These are phyloP conservation scores for Drosophila sulfurigaster DNA, from an alignment of 1,140 invertebrate genomes.

Conservation along the genomic window DNA sequence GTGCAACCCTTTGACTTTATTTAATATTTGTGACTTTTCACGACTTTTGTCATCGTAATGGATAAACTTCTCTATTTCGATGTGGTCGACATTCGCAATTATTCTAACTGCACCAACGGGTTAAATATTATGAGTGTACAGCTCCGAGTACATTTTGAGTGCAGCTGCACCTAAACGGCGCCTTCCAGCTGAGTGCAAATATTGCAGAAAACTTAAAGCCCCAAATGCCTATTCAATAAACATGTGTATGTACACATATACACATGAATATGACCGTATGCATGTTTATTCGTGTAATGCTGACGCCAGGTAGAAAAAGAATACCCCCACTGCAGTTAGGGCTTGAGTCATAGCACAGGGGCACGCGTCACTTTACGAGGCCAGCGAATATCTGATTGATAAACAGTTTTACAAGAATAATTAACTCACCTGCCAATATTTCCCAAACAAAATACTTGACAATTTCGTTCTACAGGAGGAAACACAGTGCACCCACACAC, in stretches of 20 bases:
- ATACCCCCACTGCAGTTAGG: not conserved
- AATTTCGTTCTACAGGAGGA: constrained; percentile 40
- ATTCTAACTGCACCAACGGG: constrained; percentile 1
- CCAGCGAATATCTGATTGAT: constrained; percentile 7
- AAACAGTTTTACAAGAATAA: constrained; percentile 10
- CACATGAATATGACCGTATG: not conserved
- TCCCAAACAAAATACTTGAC: constrained; percentile 20
- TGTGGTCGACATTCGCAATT: not conserved
- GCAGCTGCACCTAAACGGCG: constrained; percentile 49
- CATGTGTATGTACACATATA: constrained; percentile 21
- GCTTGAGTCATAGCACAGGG: constrained; percentile 20
- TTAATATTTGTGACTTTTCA: not conserved
- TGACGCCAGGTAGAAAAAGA: constrained; percentile 11
- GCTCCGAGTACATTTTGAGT: constrained; percentile 55
- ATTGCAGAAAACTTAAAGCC: constrained; percentile 25
- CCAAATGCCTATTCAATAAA: constrained; percentile 16
- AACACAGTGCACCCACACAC: constrained; percentile 35
- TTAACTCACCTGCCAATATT: constrained; percentile 29
- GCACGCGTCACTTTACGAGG: constrained; percentile 22
- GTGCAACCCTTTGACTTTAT: constrained; percentile 22
- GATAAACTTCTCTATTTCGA: constrained; percentile 1
- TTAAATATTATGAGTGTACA: constrained; percentile 17
- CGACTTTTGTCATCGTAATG: not conserved
- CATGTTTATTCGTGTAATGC: constrained; percentile 3
- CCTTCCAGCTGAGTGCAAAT: constrained; percentile 27